A percentile compares a stretch with the other conserved stretches of the same genome.
Conservation (phyloP, 2,888 invertebrate genomes). For the Machimus atricapillus region DNA sequence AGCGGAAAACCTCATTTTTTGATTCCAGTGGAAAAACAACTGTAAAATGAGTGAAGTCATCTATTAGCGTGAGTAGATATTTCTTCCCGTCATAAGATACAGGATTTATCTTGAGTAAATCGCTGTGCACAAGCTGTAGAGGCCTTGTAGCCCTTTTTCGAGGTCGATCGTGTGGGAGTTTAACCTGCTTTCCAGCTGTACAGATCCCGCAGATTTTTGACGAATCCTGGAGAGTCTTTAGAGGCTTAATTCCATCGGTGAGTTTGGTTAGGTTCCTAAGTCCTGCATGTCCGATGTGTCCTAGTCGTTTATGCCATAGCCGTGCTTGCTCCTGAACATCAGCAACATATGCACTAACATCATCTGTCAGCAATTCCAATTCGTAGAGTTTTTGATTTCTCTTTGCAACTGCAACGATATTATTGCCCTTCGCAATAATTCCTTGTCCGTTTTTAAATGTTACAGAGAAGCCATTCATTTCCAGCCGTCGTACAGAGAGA, state of each 20-base stretch:
- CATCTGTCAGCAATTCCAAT: neutral
- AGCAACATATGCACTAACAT: neutral
- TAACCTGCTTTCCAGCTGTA: constrained; percentile 49
- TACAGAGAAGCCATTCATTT: neutral
- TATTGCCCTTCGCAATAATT: neutral
- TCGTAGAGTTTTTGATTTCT: neutral
- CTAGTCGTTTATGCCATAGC: neutral
- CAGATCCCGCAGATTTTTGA: constrained; percentile 29
- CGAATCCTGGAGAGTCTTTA: too few species aligned
- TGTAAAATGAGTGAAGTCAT: constrained; percentile 52
- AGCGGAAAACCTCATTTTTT: constrained; percentile 51
- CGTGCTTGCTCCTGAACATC: neutral
- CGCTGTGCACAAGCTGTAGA: constrained; percentile 50
- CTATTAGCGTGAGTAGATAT: constrained; percentile 48
- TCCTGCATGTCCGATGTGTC: neutral
- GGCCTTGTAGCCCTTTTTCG: constrained; percentile 47
- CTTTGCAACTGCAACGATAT: neutral
- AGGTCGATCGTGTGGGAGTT: constrained; percentile 43
- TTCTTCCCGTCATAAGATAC: neutral
- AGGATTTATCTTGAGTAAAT: constrained; percentile 42
- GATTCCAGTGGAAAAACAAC: constrained; percentile 47
- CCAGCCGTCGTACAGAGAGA: neutral
- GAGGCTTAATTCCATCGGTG: neutral
- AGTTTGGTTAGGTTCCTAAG: constrained; percentile 36
- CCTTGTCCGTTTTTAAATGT: neutral